These are phyloP conservation scores for Calliphora vicina DNA, from an alignment of 1,140 invertebrate genomes.

Conservation along the genomic window DNA sequence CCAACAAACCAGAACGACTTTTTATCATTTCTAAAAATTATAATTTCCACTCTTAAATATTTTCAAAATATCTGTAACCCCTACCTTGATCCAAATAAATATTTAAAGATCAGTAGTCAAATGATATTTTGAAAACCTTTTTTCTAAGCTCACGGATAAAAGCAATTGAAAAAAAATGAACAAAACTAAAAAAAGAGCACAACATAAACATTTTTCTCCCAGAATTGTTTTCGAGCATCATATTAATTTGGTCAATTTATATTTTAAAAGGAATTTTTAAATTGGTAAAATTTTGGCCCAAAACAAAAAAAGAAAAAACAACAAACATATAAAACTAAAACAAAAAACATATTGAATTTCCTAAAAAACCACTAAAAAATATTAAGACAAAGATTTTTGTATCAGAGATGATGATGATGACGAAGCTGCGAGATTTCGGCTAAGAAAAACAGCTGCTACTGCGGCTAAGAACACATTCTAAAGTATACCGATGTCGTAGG, in stretches of 20 bases:
- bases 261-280: conserved; percentile 63
- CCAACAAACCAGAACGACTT: too few relatives aligned
- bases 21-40: too few relatives aligned
- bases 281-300: conserved; percentile 44
- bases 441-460: not conserved
- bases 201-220: conserved; percentile 53
- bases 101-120: not conserved
- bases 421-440: not conserved
- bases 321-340: not conserved
- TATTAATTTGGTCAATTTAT: conserved; percentile 63
- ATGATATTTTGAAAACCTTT: not conserved
- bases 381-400: conserved; percentile 7
- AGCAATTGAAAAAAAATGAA: not conserved
- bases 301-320: not conserved
- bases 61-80: not conserved
- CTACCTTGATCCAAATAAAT: not conserved
- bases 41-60: too few relatives aligned
- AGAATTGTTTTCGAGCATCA: conserved; percentile 60
- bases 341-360: conserved; percentile 21
- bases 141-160: not conserved
- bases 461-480: not conserved
- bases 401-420: conserved; percentile 5
- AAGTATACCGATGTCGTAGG: not conserved
- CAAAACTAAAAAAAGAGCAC: not conserved
- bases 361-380: conserved; percentile 9